Evolutionary conservation across 2,113 vertebrate genomes (phyloP), one percentile per base, ranked within the genome.

Genomic region (Talpa occidentalis): DNA sequence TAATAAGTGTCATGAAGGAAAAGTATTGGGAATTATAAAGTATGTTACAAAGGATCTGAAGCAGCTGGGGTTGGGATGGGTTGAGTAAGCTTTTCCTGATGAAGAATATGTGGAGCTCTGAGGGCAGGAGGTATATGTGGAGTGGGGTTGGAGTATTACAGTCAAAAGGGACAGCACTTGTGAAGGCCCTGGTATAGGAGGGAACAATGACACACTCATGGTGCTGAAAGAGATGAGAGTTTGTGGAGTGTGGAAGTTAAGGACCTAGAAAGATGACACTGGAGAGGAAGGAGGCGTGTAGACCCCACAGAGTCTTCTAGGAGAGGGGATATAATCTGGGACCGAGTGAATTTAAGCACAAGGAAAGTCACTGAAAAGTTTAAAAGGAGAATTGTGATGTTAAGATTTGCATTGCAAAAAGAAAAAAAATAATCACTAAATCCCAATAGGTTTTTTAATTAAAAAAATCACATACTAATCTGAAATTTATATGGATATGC

Each of bases 401-500:
- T 74, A 15, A 70, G n/a, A 92, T 88, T 88, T 94, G 3, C 79
- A 82, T 32, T 78, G 26, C 6, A 54, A 82, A 88, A 86, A 52
- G 49, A 52, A 6, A 30, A 62, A 60, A 12, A 30, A 66, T 16
- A 73, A 37, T 10, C 40, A 77, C 32, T 80, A 62, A 92, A 89
- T 74, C 19, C 24, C 59, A 95, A 22, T 2, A 89, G 74, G 9
- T 26, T 94, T 88, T 88, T 89, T 95, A 86, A n/a, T n/a, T 67
- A 10, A 62, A 87, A 87, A 86, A 70, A 62, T 60, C 40, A 69
- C 76, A 67, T 64, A 60, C 67, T 80, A 66, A 92, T 88, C 59
- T 97, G 64, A 94, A 92, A 88, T 79, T 88, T 52, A 74, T 66
- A 76, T 54, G 69, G 70, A 90, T 95, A 91, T 91, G 59, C 44